Conservation (phyloP, 2,113 vertebrate genomes). For the Pungitius pungitius region DNA sequence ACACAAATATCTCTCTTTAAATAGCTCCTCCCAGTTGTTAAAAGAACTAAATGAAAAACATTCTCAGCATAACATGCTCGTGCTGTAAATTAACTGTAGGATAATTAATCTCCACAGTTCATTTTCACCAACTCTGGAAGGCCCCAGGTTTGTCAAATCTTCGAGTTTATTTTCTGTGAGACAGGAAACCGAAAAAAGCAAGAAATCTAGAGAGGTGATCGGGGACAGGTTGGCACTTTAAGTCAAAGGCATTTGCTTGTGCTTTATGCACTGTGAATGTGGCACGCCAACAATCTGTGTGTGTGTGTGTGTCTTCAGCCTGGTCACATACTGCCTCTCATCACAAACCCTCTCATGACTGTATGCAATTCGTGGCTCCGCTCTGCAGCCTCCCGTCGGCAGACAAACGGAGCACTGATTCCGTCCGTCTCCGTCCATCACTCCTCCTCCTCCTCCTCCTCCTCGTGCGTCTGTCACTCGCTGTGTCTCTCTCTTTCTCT, state of each 20-base stretch:
- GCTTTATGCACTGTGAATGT: conserved; percentile 24
- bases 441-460: conserved; percentile 26
- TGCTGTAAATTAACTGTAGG: conserved; percentile 42
- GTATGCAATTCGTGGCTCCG: conserved; percentile 62
- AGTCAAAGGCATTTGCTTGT: conserved; percentile 42
- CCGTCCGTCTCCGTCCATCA: conserved; percentile 36
- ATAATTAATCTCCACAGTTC: conserved; percentile 65
- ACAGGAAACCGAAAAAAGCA: conserved; percentile 51
- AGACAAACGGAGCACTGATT: conserved; percentile 39
- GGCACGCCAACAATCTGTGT: conserved; percentile 46
- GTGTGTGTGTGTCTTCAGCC: conserved; percentile 31
- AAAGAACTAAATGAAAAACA: neutral
- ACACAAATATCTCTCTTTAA: conserved; percentile 22
- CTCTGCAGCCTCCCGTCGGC: conserved; percentile 64
- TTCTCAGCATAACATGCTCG: conserved; percentile 12
- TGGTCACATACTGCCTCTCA: conserved; percentile 68
- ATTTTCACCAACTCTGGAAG: conserved; percentile 49
- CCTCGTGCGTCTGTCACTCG: conserved; percentile 16
- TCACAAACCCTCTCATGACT: conserved; percentile 74
- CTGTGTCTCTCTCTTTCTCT: neutral
- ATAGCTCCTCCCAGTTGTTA: conserved; percentile 40
- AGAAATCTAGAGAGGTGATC: conserved; percentile 31
- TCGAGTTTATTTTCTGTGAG: conserved; percentile 49
- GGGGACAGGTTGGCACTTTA: conserved; percentile 42
- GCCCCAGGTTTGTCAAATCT: conserved; percentile 23